Evolutionary conservation across 1,140 invertebrate genomes (phyloP).

Genomic region (Halictus rubicundus): DNA sequence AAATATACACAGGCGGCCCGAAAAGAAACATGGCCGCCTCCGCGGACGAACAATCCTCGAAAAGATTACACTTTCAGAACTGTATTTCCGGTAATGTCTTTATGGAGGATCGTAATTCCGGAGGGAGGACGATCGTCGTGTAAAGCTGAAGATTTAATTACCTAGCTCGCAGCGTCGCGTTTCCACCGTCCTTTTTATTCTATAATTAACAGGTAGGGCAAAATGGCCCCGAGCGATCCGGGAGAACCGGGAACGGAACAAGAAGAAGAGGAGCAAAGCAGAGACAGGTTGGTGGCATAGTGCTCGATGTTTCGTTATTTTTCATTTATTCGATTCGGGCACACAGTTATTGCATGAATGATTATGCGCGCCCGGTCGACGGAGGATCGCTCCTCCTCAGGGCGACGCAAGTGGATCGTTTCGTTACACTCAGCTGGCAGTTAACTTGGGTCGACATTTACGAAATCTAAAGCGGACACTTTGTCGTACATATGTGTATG

Average conservation of each 20-base stretch:
- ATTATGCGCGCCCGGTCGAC: conserved; percentile 33
- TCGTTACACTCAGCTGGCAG: conserved; percentile 61
- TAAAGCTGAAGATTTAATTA: background rate
- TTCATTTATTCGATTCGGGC: conserved; percentile 61
- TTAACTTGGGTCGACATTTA: conserved; percentile 56
- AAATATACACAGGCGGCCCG: too few relatives aligned
- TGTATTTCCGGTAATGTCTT: background rate
- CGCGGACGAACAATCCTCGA: background rate
- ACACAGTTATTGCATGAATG: conserved; percentile 64
- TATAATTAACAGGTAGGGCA: background rate
- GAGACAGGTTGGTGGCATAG: background rate
- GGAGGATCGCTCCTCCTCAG: background rate
- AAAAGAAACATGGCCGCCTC: too few relatives aligned
- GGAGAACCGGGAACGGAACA: background rate
- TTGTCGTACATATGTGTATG: conserved; percentile 20
- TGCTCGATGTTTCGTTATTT: conserved; percentile 43
- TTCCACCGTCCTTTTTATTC: background rate
- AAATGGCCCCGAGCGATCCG: background rate
- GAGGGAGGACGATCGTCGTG: background rate
- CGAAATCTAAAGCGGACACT: conserved; percentile 46
- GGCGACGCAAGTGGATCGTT: conserved; percentile 47
- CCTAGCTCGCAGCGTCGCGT: too few relatives aligned
- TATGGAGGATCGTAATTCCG: too few relatives aligned
- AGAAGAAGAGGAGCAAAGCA: background rate
- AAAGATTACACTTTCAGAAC: background rate